A percentile compares a stretch with the other conserved stretches of the same genome.
Conservation (phyloP, 2,888 invertebrate genomes). For the Prenolepis imparis region DNA sequence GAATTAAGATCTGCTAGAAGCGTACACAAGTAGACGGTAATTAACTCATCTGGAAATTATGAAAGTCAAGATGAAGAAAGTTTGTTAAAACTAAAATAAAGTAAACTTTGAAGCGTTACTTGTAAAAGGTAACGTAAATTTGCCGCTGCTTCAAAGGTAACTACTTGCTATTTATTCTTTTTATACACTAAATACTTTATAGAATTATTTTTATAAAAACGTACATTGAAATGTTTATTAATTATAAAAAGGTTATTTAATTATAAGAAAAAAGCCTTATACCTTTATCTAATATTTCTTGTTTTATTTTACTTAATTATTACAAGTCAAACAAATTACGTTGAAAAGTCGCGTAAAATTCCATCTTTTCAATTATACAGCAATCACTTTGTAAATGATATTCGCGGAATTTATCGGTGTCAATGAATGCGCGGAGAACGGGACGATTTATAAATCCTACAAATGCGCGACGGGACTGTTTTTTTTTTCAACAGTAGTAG, state of each 20-base stretch:
- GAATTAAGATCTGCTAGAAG: slow-evolving; percentile 46
- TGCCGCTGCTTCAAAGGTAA: slow-evolving; percentile 52
- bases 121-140: slow-evolving; percentile 51
- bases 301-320: not conserved
- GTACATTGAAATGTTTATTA: slow-evolving; percentile 35
- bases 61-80: slow-evolving; percentile 54
- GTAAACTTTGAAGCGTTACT: slow-evolving; percentile 53
- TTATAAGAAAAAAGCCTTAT: not conserved
- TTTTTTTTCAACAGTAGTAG: slow-evolving; percentile 52
- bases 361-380: not conserved
- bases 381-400: slow-evolving; percentile 34
- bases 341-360: not conserved
- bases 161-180: slow-evolving; percentile 49
- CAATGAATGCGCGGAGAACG: slow-evolving; percentile 57
- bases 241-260: not conserved
- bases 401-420: slow-evolving; percentile 57
- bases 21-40: slow-evolving; percentile 56
- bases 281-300: not conserved
- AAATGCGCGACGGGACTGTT: slow-evolving; percentile 69
- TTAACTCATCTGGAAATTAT: slow-evolving; percentile 57
- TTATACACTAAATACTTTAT: slow-evolving; percentile 28
- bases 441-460: slow-evolving; percentile 68
- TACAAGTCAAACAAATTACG: not conserved
- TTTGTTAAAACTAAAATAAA: slow-evolving; percentile 54
- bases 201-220: slow-evolving; percentile 23